Base-by-base conservation (phyloP, 1,140 invertebrate species). In the Patella vulgata region DNA sequence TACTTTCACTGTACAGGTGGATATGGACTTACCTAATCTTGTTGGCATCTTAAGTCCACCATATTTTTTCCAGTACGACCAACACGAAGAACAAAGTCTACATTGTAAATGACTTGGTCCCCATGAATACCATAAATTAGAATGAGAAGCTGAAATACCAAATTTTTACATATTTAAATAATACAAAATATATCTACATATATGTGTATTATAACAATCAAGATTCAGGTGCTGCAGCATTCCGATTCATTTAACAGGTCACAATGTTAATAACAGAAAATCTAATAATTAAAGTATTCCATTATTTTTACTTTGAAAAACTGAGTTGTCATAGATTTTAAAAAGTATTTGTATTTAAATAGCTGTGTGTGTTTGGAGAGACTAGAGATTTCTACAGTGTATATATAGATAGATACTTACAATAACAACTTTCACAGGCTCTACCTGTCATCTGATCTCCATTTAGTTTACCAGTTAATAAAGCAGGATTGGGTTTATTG, bases 61-160 rank as follows among this genome's bases (percentile, higher is more conserved):
- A 85, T 97, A 97, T 82, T 98, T 97, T 84, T 98, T 98, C 95
- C 96, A 99, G 83, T 98, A 97, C 33, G 89, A 89, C 96, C 96
- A 99, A 85, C 97, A 99, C 3, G 88, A 86, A 64, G 92, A 90
- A 86, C 97, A 99, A 12, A 99, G 85, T 65, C 95, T 90, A 84
- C 93, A 94, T 75, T 96, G 92, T 71, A 84, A 77, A 47, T 84
- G 80, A 33, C 92, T 88, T 42, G 93, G 94, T 48, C 93, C 94
- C 95, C 96, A 98, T 25, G 93, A 88, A 80, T 97, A 98, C 97
- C 97, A 99, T 84, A 98, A 93, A 66, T 87, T 87, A 66, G 92
- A 92, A 48, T 88, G 88, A 63, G 90, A 89, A 70, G 75, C 81
- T 84, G 62, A 53, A 71, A 62, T 59, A 65, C 53, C 42, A 58